Evolutionary conservation across 2,888 invertebrate genomes (phyloP).

Genomic region (Acronicta psi): DNA sequence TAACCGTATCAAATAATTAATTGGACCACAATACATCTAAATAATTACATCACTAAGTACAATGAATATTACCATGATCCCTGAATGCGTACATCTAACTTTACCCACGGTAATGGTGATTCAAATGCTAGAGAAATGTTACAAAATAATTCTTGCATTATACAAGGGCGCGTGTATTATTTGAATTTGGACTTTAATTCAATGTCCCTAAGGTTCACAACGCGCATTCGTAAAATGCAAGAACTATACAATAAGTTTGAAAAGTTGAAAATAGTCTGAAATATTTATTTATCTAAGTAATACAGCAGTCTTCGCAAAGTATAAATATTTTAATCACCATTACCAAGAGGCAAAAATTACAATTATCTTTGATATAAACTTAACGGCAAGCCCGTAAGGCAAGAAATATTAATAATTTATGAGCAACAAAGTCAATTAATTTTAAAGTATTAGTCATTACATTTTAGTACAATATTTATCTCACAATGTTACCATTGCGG

Average conservation of each 20-base stretch:
- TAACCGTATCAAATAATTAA: conserved; percentile 64
- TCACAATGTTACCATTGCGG: conserved; percentile 3
- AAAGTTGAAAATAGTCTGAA: not conserved
- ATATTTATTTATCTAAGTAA: not conserved
- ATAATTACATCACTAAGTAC: conserved; percentile 70
- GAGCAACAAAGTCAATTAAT: conserved; percentile 55
- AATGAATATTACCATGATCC: conserved; percentile 74
- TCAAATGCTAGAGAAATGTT: conserved; percentile 2
- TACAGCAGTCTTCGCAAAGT: conserved; percentile 25
- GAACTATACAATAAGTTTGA: not conserved
- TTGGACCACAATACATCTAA: conserved; percentile 66
- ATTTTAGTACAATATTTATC: conserved; percentile 9
- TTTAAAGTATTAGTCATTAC: conserved; percentile 6
- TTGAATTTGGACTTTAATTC: not conserved
- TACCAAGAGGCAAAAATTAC: conserved; percentile 27
- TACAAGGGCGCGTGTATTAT: not conserved
- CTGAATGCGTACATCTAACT: conserved; percentile 59
- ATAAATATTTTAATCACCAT: conserved; percentile 35
- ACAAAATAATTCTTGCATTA: not conserved
- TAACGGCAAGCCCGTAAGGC: conserved; percentile 68
- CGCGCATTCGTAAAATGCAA: not conserved
- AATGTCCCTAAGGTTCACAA: not conserved
- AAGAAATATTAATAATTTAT: conserved; percentile 59
- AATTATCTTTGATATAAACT: conserved; percentile 51
- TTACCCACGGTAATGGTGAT: conserved; percentile 28